Evolutionary conservation across 1,140 invertebrate genomes (phyloP).

Genomic region (Himalopsyche phryganea): DNA sequence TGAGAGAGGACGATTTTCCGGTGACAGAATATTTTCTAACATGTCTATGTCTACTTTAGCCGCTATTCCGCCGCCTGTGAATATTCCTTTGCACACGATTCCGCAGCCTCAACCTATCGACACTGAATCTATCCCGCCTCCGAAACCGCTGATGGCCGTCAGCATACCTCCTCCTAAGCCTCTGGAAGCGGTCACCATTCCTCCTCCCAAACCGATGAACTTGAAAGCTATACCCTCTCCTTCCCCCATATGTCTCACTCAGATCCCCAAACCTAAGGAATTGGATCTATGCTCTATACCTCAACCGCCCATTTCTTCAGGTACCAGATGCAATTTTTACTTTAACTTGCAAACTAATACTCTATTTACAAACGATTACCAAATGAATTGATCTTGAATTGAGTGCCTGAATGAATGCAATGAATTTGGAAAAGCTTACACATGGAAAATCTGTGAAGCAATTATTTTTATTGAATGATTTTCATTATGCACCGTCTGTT

Average conservation of each 20-base stretch:
- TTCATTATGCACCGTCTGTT: too few species aligned
- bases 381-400: too few species aligned
- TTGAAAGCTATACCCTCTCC: constrained; percentile 42
- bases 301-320: constrained; percentile 38
- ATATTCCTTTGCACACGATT: constrained; percentile 31
- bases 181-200: constrained; percentile 37
- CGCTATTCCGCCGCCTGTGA: constrained; percentile 6
- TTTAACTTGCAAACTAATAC: too few species aligned
- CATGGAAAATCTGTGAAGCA: too few species aligned
- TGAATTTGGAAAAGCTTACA: too few species aligned
- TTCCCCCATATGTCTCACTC: constrained; percentile 38
- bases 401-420: too few species aligned
- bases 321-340: too few species aligned
- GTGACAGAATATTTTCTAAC: constrained; percentile 7
- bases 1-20: neutral
- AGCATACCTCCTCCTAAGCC: constrained; percentile 39
- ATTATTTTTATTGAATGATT: too few species aligned
- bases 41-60: too few species aligned
- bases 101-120: constrained; percentile 41
- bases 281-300: constrained; percentile 39
- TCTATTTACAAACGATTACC: too few species aligned
- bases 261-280: constrained; percentile 40
- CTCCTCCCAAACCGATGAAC: constrained; percentile 40
- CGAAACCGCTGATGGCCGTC: constrained; percentile 28
- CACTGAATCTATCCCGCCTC: constrained; percentile 30